Evolutionary conservation across 35 echinoderm and acorn worm genomes (phyloP).

Genomic region (Anneissia japonica): DNA sequence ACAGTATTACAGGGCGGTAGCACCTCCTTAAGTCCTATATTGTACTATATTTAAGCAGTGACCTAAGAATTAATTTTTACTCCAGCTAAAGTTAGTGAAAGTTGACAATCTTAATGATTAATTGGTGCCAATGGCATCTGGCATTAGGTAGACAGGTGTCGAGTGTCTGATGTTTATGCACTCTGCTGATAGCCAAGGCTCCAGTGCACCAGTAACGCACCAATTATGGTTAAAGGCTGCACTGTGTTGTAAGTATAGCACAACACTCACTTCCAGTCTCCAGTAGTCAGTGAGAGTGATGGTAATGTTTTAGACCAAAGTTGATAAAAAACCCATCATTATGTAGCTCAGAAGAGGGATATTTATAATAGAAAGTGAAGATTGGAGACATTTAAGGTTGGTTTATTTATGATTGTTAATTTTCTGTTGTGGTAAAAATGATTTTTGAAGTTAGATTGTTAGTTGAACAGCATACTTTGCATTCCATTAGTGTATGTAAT

Average conservation of each 20-base stretch:
- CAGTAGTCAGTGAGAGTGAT: not conserved
- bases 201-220: not conserved
- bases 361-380: not conserved
- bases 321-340: not conserved
- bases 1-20: too few species aligned
- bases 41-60: not conserved
- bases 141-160: not conserved
- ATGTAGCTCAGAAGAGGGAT: constrained; percentile 1
- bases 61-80: not conserved
- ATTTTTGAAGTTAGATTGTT: not conserved
- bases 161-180: not conserved
- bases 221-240: not conserved
- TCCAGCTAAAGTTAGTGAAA: not conserved
- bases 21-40: too few species aligned
- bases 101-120: not conserved
- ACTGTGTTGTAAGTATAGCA: not conserved
- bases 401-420: not conserved
- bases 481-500: not conserved
- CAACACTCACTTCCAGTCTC: not conserved
- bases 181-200: not conserved
- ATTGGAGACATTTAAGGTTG: not conserved
- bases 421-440: not conserved
- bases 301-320: not conserved
- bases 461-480: not conserved
- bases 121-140: not conserved